Evolutionary conservation across 2,797 vertebrate species (phyloP).

Genomic region (Hippocampus kuda): DNA sequence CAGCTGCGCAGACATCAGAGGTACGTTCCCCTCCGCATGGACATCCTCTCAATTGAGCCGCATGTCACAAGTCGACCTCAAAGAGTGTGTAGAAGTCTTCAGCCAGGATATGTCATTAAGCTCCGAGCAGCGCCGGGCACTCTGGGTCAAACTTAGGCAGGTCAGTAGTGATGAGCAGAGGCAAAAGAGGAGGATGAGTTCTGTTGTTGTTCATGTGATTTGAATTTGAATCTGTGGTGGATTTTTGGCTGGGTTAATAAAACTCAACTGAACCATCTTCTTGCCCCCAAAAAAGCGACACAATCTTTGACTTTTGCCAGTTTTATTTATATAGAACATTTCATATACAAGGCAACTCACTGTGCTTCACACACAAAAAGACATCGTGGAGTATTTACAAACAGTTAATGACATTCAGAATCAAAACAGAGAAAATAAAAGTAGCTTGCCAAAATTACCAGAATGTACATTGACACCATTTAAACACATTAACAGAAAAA

Average conservation of each 20-base stretch:
- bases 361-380: too few relatives aligned
- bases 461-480: too few relatives aligned
- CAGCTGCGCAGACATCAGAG: slow-evolving; percentile 75
- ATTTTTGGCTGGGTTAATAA: not conserved
- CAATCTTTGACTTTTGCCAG: not conserved
- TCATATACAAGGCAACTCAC: too few relatives aligned
- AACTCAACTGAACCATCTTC: not conserved
- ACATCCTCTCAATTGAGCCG: slow-evolving; percentile 69
- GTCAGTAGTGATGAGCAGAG: slow-evolving; percentile 49
- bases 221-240: not conserved
- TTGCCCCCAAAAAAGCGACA: not conserved
- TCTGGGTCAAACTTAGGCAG: slow-evolving; percentile 74
- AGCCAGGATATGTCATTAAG: slow-evolving; percentile 67
- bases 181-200: not conserved
- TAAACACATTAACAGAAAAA: too few relatives aligned
- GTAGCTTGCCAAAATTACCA: too few relatives aligned
- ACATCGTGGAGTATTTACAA: too few relatives aligned
- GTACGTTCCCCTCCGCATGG: slow-evolving; percentile 80
- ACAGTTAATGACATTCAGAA: too few relatives aligned
- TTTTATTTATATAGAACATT: too few relatives aligned
- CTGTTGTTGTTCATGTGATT: not conserved
- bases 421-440: too few relatives aligned
- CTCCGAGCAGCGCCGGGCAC: slow-evolving; percentile 64
- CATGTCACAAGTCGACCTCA: slow-evolving; percentile 69
- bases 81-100: slow-evolving; percentile 71